Conservation (phyloP, 2,888 invertebrate species). For the Tuta absoluta region DNA sequence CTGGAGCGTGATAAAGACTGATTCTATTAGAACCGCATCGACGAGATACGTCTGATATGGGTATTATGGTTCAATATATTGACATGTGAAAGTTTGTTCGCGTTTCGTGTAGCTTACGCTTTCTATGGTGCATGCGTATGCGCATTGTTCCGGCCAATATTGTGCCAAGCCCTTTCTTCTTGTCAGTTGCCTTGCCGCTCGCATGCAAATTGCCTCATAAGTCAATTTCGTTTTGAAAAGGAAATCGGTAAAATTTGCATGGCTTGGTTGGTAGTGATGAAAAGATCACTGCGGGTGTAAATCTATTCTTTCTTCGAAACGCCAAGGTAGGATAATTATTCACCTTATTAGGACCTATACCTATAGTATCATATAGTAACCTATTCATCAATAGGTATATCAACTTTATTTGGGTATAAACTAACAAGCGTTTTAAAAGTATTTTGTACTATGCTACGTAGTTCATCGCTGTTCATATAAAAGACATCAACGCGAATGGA, state of each 20-base stretch:
- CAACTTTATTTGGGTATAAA: no score
- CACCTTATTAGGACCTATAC: no score
- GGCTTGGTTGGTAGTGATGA: background rate
- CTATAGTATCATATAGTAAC: no score
- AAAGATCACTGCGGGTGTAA: no score
- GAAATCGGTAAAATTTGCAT: background rate
- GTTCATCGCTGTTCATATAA: background rate
- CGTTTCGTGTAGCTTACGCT: slow-evolving; percentile 50
- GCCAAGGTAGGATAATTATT: no score
- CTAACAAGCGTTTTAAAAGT: background rate
- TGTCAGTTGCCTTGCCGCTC: slow-evolving; percentile 42
- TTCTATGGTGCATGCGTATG: slow-evolving; percentile 55
- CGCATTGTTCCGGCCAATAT: slow-evolving; percentile 49
- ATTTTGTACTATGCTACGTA: slow-evolving; percentile 1
- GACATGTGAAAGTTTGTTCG: slow-evolving; percentile 59
- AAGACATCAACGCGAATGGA: slow-evolving; percentile 1
- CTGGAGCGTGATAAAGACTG: slow-evolving; percentile 17
- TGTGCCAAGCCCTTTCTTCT: slow-evolving; percentile 51
- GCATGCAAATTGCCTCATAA: slow-evolving; percentile 30
- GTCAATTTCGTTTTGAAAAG: slow-evolving; percentile 1
- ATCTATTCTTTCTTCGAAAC: no score
- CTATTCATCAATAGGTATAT: no score
- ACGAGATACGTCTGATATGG: slow-evolving; percentile 25
- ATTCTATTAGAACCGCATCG: slow-evolving; percentile 25
- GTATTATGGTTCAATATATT: slow-evolving; percentile 31